Conservation (phyloP, 1,140 invertebrate genomes). For the Tyrophagus putrescentiae region DNA sequence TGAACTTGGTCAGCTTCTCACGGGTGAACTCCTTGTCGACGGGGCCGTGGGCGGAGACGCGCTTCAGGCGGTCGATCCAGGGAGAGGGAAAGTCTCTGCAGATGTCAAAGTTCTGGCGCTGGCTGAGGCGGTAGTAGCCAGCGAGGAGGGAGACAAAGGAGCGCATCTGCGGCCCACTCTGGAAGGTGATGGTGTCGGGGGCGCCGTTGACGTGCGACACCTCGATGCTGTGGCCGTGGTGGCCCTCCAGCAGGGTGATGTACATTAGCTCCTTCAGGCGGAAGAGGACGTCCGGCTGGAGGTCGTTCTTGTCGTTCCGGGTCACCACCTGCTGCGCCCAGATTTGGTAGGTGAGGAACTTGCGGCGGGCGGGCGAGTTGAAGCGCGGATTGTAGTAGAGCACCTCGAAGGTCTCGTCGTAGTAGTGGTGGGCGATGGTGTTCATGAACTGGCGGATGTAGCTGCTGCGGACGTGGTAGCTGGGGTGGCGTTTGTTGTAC, state of each 20-base stretch:
- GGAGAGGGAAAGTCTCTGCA: conserved; percentile 62
- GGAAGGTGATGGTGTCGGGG: conserved; percentile 51
- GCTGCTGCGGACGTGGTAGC: conserved; percentile 39
- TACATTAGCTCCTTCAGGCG: conserved; percentile 65
- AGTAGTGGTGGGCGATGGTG: conserved; percentile 44
- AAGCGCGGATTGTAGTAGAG: conserved; percentile 30
- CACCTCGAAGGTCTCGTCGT: conserved; percentile 44
- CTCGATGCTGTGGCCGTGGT: conserved; percentile 49
- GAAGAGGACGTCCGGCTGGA: conserved; percentile 39
- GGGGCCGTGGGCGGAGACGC: conserved; percentile 68
- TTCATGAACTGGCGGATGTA: conserved; percentile 48
- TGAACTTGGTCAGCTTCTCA: conserved; percentile 59
- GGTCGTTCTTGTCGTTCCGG: not conserved
- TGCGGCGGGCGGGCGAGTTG: conserved; percentile 41
- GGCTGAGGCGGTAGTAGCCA: conserved; percentile 69
- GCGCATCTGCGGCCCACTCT: conserved; percentile 41
- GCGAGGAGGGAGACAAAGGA: conserved; percentile 69
- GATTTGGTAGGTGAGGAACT: conserved; percentile 9
- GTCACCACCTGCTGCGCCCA: conserved; percentile 10
- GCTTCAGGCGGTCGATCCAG: conserved; percentile 51
- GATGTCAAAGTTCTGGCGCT: conserved; percentile 77
- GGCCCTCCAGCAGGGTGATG: conserved; percentile 42
- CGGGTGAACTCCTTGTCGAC: conserved; percentile 62
- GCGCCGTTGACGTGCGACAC: conserved; percentile 59
- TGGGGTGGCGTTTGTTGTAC: conserved; percentile 34